These are phyloP conservation scores for Daboia siamensis DNA, from an alignment of 2,113 vertebrate species.

Conservation along the genomic window DNA sequence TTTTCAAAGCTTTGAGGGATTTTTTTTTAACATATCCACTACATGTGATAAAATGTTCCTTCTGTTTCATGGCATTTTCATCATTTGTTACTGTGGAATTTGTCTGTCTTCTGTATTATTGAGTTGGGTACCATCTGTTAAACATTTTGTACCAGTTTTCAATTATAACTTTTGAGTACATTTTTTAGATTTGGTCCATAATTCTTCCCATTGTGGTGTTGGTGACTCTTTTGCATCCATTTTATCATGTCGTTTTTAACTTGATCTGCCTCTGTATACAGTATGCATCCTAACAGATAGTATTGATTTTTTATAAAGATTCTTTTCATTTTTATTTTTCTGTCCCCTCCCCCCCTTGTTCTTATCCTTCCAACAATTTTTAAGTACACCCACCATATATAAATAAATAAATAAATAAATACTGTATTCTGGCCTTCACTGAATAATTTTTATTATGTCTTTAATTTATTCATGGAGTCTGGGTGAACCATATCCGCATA, in stretches of 20 bases:
- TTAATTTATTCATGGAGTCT: neutral
- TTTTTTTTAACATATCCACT: neutral
- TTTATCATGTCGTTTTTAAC: neutral
- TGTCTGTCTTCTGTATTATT: neutral
- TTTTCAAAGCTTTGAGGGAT: neutral
- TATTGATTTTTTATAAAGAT: neutral
- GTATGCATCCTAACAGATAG: neutral
- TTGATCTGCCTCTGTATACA: neutral
- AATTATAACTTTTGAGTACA: neutral
- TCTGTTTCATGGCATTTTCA: neutral
- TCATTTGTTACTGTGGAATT: neutral
- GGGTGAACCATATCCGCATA: neutral
- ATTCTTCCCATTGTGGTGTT: neutral
- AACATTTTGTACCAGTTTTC: neutral
- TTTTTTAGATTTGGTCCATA: neutral
- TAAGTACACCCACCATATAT: neutral
- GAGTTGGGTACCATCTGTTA: neutral
- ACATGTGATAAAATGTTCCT: neutral
- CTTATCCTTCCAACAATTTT: neutral
- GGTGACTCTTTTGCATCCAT: neutral
- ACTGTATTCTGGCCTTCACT: neutral
- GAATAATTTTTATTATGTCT: neutral
- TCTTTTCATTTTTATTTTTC: neutral
- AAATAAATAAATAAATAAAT: too few relatives aligned
- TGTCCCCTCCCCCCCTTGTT: neutral